phyloP scores from a whole-genome alignment of 2,797 vertebrate genomes.

The Cyclura pinguis region DNA sequence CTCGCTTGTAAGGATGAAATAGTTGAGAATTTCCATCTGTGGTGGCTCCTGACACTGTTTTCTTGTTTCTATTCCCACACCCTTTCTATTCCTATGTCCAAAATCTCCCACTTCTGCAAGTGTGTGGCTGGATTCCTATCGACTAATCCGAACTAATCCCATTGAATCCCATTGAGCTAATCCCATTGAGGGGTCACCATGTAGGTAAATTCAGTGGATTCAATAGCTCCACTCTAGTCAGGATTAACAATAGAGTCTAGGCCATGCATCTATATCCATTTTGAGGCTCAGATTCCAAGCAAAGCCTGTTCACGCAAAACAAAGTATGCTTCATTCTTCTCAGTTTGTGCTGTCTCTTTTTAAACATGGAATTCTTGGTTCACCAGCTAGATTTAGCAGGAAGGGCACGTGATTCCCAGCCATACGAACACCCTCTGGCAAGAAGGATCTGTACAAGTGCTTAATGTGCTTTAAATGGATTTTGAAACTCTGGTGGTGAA shows the following conservation, averaged over 20 bases:
- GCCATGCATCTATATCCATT: too few species aligned
- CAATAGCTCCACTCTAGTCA: background rate
- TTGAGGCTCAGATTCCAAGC: background rate
- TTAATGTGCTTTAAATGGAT: constrained; percentile 1
- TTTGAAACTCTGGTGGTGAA: background rate
- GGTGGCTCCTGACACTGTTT: background rate
- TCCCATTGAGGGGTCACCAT: too few species aligned
- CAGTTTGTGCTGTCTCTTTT: background rate
- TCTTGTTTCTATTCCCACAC: background rate
- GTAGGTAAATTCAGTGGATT: background rate
- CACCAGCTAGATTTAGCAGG: background rate
- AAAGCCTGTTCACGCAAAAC: background rate
- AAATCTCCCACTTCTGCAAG: background rate
- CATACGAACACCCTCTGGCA: background rate
- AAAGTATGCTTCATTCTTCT: background rate
- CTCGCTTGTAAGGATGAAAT: too few species aligned
- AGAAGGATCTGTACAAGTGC: background rate
- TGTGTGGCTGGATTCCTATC: too few species aligned
- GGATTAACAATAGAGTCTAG: background rate
- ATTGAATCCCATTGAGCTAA: too few species aligned
- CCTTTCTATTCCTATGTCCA: background rate
- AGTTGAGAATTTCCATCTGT: too few species aligned
- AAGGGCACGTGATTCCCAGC: background rate
- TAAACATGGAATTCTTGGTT: background rate
- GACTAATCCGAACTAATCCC: too few species aligned